phyloP scores from a whole-genome alignment of 1,140 invertebrate species.

The Microvelia longipes region DNA sequence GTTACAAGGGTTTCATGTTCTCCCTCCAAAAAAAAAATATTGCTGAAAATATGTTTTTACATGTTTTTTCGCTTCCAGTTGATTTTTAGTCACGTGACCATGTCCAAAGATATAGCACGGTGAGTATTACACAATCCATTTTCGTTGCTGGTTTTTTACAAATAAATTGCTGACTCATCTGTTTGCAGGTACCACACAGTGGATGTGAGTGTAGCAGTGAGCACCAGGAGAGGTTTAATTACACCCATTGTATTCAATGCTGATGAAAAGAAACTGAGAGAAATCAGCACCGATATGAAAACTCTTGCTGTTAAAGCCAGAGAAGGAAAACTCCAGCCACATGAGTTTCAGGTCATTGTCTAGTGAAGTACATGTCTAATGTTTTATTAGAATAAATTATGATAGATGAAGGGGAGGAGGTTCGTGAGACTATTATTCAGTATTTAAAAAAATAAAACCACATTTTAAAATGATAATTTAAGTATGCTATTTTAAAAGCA shows the following conservation, averaged over 20 bases:
- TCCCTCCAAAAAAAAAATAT: too few species aligned
- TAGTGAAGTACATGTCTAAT: not conserved
- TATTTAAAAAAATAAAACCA: not conserved
- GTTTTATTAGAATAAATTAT: not conserved
- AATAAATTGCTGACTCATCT: too few species aligned
- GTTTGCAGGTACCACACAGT: constrained; percentile 37
- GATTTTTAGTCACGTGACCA: too few species aligned
- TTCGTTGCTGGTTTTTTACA: too few species aligned
- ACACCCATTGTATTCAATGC: constrained; percentile 94
- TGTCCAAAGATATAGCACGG: too few species aligned
- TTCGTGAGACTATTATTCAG: not conserved
- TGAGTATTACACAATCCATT: too few species aligned
- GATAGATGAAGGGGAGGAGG: not conserved
- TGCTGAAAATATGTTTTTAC: too few species aligned
- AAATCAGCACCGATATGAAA: constrained; percentile 76
- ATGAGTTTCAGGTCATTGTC: constrained; percentile 57
- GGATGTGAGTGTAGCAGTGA: constrained; percentile 93
- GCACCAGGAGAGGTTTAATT: constrained; percentile 86
- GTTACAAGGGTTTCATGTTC: too few species aligned
- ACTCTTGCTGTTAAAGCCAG: constrained; percentile 76
- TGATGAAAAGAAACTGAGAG: constrained; percentile 76
- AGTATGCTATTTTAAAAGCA: too few species aligned
- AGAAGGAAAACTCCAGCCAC: constrained; percentile 84
- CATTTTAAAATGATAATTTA: not conserved
- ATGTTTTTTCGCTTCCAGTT: too few species aligned